Base-by-base conservation (phyloP, 2,888 invertebrate genomes). In the Tigriopus californicus region DNA sequence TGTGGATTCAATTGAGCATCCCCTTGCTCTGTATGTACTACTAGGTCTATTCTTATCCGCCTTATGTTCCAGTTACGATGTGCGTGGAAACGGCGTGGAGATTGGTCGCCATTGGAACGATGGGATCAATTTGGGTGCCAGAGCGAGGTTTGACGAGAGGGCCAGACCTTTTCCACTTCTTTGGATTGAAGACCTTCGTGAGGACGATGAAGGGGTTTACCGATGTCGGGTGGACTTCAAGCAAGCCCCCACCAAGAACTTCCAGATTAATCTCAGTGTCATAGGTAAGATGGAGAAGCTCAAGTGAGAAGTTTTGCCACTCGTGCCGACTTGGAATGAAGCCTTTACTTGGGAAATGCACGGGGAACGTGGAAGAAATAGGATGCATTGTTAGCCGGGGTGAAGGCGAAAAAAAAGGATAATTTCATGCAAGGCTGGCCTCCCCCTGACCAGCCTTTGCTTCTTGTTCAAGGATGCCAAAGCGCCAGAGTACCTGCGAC, bases 211-310 rank as follows among this genome's bases (percentile, higher is more conserved):
- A 71, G 88, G 88, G 67, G 80, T 85, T 66, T 90, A 89, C 76
- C 79, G 89, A 63, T 90, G 90, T 72, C 76, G 89, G 63, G 85
- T 89, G 65, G 89, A 90, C 77, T 90, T 88, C 76, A 78, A 84
- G 64, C 85, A 86, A 72, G 85, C 86, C 64, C 88, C 88, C 73
- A 88, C 89, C 62, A 81, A 86, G 70, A 87, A 85, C 74, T 83
- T 85, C 73, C 79, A 85, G 69, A 87, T 88, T 74, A 87, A 88
- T 74, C 81, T 90, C 68, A 86, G 87, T 63, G 86, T 90, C 65
- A 84, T 88, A 68, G 86, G 89, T 89, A 70, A 83, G 85, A 58
- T 13, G 33, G 33, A 33, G 33, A 33, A 33, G 33, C 33, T 33
- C 33, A 33, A 33, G 33, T 33, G 33, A 33, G 33, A 33, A 33